Percentiles rank a stretch among this genome's conserved stretches.
phyloP scores from a whole-genome alignment of 1,140 invertebrate genomes.

The Cyrtorhinus lividipennis region DNA sequence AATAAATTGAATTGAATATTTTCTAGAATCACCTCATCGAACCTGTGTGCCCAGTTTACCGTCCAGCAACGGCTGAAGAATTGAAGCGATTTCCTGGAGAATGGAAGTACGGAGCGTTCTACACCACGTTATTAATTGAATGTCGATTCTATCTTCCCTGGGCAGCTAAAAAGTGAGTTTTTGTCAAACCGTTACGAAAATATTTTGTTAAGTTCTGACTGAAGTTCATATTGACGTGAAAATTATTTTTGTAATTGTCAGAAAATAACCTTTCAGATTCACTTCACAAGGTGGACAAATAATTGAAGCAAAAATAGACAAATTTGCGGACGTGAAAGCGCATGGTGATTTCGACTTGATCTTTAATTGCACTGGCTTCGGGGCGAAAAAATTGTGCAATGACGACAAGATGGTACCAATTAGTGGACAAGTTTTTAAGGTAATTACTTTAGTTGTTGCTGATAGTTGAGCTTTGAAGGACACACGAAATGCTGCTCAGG shows the following conservation, averaged over 20 bases:
- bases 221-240: too few relatives aligned
- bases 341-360: slow-evolving; percentile 53
- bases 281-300: slow-evolving; percentile 18
- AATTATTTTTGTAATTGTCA: neutral
- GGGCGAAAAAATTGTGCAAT: slow-evolving; percentile 55
- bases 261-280: slow-evolving; percentile 20
- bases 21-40: slow-evolving; percentile 58
- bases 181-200: too few relatives aligned
- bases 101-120: slow-evolving; percentile 71
- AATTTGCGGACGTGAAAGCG: slow-evolving; percentile 19
- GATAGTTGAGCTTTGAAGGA: too few relatives aligned
- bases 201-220: too few relatives aligned
- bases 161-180: slow-evolving; percentile 44
- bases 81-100: slow-evolving; percentile 45
- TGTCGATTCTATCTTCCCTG: slow-evolving; percentile 58
- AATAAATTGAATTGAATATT: too few relatives aligned
- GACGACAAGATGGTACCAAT: slow-evolving; percentile 67
- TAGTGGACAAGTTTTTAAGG: slow-evolving; percentile 77
- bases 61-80: slow-evolving; percentile 51
- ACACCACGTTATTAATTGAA: slow-evolving; percentile 59
- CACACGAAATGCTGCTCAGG: too few relatives aligned
- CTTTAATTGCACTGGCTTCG: slow-evolving; percentile 79
- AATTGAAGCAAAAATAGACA: slow-evolving; percentile 19
- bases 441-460: slow-evolving; percentile 31
- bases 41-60: slow-evolving; percentile 55